phyloP scores from a whole-genome alignment of 1,140 invertebrate species.

The Laodelphax striatellus region DNA sequence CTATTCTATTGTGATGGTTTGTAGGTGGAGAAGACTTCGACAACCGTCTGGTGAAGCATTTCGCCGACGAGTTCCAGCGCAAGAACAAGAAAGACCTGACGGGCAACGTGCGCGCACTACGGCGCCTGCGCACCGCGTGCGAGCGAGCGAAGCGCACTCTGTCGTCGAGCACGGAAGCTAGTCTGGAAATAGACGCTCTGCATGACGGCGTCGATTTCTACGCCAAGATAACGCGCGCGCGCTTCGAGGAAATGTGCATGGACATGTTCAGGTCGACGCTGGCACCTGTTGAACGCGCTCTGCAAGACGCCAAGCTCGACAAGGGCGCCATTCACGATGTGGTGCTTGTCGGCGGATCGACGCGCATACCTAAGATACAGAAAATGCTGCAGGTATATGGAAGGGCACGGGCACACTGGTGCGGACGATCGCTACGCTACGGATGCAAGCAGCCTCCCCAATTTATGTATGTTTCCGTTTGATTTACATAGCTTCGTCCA shows the following conservation, averaged over 20 bases:
- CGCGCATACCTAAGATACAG: conserved; percentile 44
- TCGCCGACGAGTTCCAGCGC: conserved; percentile 41
- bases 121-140: conserved; percentile 45
- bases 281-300: conserved; percentile 43
- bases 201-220: conserved; percentile 61
- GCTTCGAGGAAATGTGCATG: conserved; percentile 74
- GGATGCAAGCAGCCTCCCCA: too few relatives aligned
- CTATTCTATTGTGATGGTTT: too few relatives aligned
- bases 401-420: too few relatives aligned
- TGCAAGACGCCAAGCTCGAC: conserved; percentile 54
- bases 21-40: conserved; percentile 67
- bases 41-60: conserved; percentile 71
- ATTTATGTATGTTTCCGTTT: too few relatives aligned
- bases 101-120: conserved; percentile 32
- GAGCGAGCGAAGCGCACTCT: conserved; percentile 72
- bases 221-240: conserved; percentile 53
- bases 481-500: too few relatives aligned
- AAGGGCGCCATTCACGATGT: conserved; percentile 54
- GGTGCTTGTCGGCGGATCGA: conserved; percentile 59
- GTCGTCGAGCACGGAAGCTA: conserved; percentile 57
- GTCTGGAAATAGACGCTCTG: conserved; percentile 58
- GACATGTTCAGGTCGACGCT: conserved; percentile 53
- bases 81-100: conserved; percentile 39
- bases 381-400: conserved; percentile 29
- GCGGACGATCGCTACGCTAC: too few relatives aligned